Percentiles rank a stretch among this genome's conserved stretches.
phyloP scores from a whole-genome alignment of 2,888 invertebrate genomes.

The Protodeltote pygarga region DNA sequence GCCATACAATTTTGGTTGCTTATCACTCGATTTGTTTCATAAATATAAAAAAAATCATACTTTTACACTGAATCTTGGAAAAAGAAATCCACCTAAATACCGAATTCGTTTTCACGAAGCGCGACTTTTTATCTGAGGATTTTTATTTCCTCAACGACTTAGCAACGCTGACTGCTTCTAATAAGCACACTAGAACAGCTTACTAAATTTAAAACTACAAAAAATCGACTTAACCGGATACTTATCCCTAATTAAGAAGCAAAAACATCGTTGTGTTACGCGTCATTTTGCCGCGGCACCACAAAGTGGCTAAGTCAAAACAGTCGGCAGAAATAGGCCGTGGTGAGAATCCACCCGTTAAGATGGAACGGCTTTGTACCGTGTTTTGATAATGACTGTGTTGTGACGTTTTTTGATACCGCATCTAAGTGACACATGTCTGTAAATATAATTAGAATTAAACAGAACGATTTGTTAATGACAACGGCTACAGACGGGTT shows the following conservation, averaged over 20 bases:
- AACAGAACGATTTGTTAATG: conserved; percentile 19
- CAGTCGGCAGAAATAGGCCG: conserved; percentile 67
- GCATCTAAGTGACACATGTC: conserved; percentile 43
- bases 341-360: conserved; percentile 74
- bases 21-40: neutral
- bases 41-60: neutral
- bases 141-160: too few species aligned
- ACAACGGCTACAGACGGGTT: conserved; percentile 7
- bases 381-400: conserved; percentile 68
- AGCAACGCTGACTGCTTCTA: neutral
- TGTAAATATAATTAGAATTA: conserved; percentile 26
- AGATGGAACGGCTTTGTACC: conserved; percentile 61
- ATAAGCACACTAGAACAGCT: conserved; percentile 6
- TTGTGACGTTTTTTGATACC: conserved; percentile 49
- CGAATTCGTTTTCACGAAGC: too few species aligned
- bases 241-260: conserved; percentile 82
- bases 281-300: conserved; percentile 68
- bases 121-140: too few species aligned
- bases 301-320: conserved; percentile 60
- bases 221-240: conserved; percentile 69
- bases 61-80: too few species aligned
- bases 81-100: too few species aligned
- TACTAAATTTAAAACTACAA: conserved; percentile 38
- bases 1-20: conserved; percentile 18
- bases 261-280: conserved; percentile 74